A percentile compares a stretch with the other conserved stretches of the same genome.
Conservation (phyloP, 2,888 invertebrate species). For the Hanleya hanleyi region DNA sequence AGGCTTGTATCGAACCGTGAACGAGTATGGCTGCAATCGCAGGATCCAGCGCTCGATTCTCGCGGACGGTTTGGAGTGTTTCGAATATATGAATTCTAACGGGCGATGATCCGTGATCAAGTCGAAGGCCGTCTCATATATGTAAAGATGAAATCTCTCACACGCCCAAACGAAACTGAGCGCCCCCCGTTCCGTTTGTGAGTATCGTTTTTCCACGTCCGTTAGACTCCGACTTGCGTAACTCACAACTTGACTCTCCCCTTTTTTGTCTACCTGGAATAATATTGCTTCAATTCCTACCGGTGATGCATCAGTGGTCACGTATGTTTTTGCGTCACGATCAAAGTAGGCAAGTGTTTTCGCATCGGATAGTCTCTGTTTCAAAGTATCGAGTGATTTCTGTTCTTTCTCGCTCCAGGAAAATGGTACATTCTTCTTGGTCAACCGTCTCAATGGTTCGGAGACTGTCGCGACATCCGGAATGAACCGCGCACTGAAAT, state of each 20-base stretch:
- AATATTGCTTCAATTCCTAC: slow-evolving; percentile 32
- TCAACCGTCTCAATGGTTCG: slow-evolving; percentile 13
- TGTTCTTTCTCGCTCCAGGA: not conserved
- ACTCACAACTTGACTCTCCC: slow-evolving; percentile 22
- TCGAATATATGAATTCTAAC: slow-evolving; percentile 16
- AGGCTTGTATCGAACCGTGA: no score
- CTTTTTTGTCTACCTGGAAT: slow-evolving; percentile 29
- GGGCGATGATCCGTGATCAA: slow-evolving; percentile 13
- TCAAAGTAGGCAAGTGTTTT: slow-evolving; percentile 23
- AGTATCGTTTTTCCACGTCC: slow-evolving; percentile 31
- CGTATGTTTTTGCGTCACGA: slow-evolving; percentile 6
- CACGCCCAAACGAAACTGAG: slow-evolving; percentile 27
- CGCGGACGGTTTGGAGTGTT: slow-evolving; percentile 26
- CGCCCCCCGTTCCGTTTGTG: slow-evolving; percentile 39
- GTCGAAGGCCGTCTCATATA: slow-evolving; percentile 16
- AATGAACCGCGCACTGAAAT: slow-evolving; percentile 20
- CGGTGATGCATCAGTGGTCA: slow-evolving; percentile 31
- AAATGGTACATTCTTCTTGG: not conserved
- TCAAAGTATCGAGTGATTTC: slow-evolving; percentile 20
- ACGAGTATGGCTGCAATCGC: slow-evolving; percentile 26
- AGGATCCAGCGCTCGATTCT: slow-evolving; percentile 37
- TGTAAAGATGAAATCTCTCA: slow-evolving; percentile 9
- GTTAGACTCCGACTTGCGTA: slow-evolving; percentile 33
- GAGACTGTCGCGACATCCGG: slow-evolving; percentile 19
- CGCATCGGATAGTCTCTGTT: slow-evolving; percentile 5